Percentiles rank a stretch among this genome's conserved stretches.
These are phyloP conservation scores for Linyphia triangularis DNA, from an alignment of 2,888 invertebrate genomes.

Conservation along the genomic window DNA sequence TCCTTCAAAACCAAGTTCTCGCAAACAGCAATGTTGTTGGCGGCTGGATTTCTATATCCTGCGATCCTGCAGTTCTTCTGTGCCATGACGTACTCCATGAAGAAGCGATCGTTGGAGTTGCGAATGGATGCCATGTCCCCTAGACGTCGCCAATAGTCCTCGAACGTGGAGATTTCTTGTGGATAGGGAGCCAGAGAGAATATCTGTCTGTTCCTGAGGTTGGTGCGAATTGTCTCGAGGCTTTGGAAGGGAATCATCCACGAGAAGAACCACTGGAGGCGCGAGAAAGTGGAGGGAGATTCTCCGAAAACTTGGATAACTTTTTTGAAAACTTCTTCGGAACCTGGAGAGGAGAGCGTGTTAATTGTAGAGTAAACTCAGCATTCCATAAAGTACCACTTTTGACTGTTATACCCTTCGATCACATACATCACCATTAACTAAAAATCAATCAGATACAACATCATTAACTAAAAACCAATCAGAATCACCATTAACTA, in stretches of 20 bases:
- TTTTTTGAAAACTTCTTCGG: slow-evolving; percentile 40
- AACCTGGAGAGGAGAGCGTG: slow-evolving; percentile 4
- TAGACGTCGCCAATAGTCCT: slow-evolving; percentile 75
- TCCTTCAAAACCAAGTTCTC: slow-evolving; percentile 64
- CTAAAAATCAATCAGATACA: no score
- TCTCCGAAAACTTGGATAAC: slow-evolving; percentile 52
- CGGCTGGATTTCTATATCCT: slow-evolving; percentile 13
- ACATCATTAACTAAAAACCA: no score
- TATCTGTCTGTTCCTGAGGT: slow-evolving; percentile 48
- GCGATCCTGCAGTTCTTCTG: slow-evolving; percentile 63
- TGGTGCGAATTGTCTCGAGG: slow-evolving; percentile 22
- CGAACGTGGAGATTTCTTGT: slow-evolving; percentile 53
- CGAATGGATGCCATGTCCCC: slow-evolving; percentile 73
- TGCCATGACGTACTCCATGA: slow-evolving; percentile 76
- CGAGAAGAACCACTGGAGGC: slow-evolving; percentile 75
- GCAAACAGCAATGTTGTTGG: slow-evolving; percentile 41
- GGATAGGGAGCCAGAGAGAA: slow-evolving; percentile 73
- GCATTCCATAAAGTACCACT: background rate
- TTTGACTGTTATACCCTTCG: no score
- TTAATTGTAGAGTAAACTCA: background rate
- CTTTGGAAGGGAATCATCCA: slow-evolving; percentile 67
- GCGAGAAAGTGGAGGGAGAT: slow-evolving; percentile 45
- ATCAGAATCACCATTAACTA: no score
- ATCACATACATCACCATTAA: no score
- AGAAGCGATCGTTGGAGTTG: slow-evolving; percentile 77